Percentiles rank a stretch among this genome's conserved stretches.
These are phyloP conservation scores for Dorcus hopei DNA, from an alignment of 2,888 invertebrate species.

Conservation along the genomic window DNA sequence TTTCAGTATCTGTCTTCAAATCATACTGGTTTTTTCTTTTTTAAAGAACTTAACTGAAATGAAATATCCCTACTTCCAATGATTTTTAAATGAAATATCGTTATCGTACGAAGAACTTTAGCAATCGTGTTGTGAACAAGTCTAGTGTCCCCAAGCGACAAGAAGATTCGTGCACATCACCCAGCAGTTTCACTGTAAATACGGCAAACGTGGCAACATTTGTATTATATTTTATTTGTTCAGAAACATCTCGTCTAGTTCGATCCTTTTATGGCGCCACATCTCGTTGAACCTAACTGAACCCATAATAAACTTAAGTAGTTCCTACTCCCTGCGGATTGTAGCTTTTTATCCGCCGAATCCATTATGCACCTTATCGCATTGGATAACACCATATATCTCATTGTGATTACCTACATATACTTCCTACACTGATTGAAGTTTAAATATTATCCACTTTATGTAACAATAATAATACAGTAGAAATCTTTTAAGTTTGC, in stretches of 20 bases:
- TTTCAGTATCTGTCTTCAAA: too few species aligned
- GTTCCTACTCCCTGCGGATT: slow-evolving; percentile 26
- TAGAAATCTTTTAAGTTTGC: too few species aligned
- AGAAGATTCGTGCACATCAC: too few species aligned
- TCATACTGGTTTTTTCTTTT: too few species aligned
- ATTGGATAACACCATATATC: neutral
- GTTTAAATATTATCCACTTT: neutral
- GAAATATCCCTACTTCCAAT: too few species aligned
- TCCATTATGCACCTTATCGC: neutral
- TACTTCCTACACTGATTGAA: neutral
- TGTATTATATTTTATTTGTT: slow-evolving; percentile 27
- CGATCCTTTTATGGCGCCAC: slow-evolving; percentile 28
- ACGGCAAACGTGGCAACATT: slow-evolving; percentile 14
- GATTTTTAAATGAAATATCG: too few species aligned
- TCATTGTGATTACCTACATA: neutral
- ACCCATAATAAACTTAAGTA: slow-evolving; percentile 21
- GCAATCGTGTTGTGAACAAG: too few species aligned
- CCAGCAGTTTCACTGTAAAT: slow-evolving; percentile 17
- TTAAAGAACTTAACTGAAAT: too few species aligned
- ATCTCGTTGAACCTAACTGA: slow-evolving; percentile 30
- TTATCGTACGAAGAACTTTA: too few species aligned
- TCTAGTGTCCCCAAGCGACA: too few species aligned
- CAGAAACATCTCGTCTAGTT: slow-evolving; percentile 26
- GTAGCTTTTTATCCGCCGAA: slow-evolving; percentile 5
- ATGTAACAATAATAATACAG: too few species aligned